A percentile compares a stretch with the other conserved stretches of the same genome.
Conservation (phyloP, 2,888 invertebrate species). For the Catonia carolina region DNA sequence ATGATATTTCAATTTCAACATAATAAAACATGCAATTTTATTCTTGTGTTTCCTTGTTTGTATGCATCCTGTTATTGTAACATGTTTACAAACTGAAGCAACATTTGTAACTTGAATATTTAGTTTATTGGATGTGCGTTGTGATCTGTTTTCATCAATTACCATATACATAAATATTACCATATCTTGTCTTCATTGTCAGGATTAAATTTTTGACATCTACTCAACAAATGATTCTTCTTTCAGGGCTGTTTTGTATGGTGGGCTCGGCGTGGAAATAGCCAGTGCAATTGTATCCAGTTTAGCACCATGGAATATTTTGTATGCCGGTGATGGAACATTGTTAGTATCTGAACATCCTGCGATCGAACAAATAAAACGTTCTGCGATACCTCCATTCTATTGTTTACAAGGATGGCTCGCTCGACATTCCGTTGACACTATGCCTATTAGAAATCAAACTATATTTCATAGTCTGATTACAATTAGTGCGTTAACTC, state of each 20-base stretch:
- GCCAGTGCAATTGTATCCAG: slow-evolving; percentile 45
- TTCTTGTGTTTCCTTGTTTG: no score
- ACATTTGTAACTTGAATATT: no score
- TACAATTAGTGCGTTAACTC: slow-evolving; percentile 40
- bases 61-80: no score
- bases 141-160: no score
- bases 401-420: slow-evolving; percentile 36
- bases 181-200: no score
- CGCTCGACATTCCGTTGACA: slow-evolving; percentile 33
- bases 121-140: no score
- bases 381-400: slow-evolving; percentile 31
- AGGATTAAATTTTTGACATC: no score
- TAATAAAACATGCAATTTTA: no score
- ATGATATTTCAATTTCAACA: no score
- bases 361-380: slow-evolving; percentile 41
- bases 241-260: slow-evolving; percentile 47
- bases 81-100: no score
- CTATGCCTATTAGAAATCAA: slow-evolving; percentile 37
- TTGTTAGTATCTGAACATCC: slow-evolving; percentile 42
- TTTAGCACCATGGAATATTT: slow-evolving; percentile 43
- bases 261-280: slow-evolving; percentile 46
- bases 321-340: slow-evolving; percentile 42
- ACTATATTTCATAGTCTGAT: slow-evolving; percentile 39
- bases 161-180: no score
- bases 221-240: no score